Percentiles rank a stretch among this genome's conserved stretches.
Evolutionary conservation across 2,888 invertebrate species (phyloP).

Genomic region (Drosophila subquinaria): DNA sequence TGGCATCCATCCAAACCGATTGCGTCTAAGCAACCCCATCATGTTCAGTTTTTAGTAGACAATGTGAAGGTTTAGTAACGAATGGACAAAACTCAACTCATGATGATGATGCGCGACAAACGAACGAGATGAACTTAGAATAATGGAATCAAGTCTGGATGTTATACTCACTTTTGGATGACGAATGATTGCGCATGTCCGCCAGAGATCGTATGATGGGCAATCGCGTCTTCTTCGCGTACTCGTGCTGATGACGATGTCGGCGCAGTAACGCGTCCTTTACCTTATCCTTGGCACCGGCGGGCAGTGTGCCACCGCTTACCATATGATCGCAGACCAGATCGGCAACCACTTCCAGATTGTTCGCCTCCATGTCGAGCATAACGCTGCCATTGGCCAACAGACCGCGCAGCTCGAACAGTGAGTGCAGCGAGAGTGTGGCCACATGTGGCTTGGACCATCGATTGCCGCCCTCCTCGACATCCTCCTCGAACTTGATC

Average conservation of each 20-base stretch:
- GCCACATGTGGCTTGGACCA: constrained; percentile 99
- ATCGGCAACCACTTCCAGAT: constrained; percentile 94
- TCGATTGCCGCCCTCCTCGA: constrained; percentile 99
- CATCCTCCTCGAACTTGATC: constrained; percentile 98
- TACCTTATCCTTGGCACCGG: constrained; percentile 91
- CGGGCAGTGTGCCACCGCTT: constrained; percentile 90
- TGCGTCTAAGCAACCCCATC: constrained; percentile 51
- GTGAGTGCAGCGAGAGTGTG: constrained; percentile 97
- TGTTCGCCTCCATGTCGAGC: constrained; percentile 96
- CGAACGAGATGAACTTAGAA: constrained; percentile 68
- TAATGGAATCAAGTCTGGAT: background rate
- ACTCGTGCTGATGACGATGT: constrained; percentile 97
- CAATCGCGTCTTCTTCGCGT: constrained; percentile 86
- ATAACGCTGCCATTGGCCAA: constrained; percentile 96
- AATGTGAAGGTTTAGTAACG: constrained; percentile 37
- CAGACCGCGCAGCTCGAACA: constrained; percentile 97
- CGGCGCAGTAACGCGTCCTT: constrained; percentile 94
- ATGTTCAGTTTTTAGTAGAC: constrained; percentile 39
- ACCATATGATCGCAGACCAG: constrained; percentile 95
- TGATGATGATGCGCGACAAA: constrained; percentile 55
- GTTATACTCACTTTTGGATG: constrained; percentile 95
- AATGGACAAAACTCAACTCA: constrained; percentile 35
- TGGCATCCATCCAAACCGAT: constrained; percentile 80
- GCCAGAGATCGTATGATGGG: constrained; percentile 97
- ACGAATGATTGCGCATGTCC: constrained; percentile 97